Conservation (phyloP, 2,797 vertebrate genomes). For the Acanthurus leucopareius region DNA sequence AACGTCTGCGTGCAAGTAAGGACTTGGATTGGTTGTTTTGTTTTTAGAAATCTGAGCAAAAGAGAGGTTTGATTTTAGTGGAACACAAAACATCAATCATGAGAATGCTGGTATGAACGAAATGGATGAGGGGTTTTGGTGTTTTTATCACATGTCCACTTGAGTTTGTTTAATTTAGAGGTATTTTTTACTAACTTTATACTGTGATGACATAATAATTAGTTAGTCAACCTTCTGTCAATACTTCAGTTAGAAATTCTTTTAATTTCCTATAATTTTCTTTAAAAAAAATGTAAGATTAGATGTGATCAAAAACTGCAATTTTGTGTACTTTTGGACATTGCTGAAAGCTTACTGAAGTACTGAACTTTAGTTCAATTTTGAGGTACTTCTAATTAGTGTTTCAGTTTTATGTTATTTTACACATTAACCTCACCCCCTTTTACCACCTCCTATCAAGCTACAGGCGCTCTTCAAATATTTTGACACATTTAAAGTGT, state of each 20-base stretch:
- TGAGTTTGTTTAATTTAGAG: not conserved
- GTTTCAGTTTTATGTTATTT: not conserved
- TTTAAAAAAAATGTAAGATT: not conserved
- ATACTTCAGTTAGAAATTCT: not conserved
- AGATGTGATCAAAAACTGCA: too few species aligned
- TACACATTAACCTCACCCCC: not conserved
- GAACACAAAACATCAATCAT: constrained; percentile 22
- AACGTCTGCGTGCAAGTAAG: constrained; percentile 80
- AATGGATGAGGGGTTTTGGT: not conserved
- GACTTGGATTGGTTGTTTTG: constrained; percentile 74
- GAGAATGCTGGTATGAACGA: not conserved
- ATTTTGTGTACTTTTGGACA: too few species aligned
- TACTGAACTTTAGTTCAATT: not conserved
- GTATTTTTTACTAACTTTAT: not conserved
- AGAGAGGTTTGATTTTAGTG: constrained; percentile 80
- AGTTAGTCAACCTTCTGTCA: not conserved
- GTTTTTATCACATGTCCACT: not conserved
- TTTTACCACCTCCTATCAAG: too few species aligned
- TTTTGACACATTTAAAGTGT: too few species aligned
- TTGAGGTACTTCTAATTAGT: not conserved
- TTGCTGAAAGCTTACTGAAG: not conserved
- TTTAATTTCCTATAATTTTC: not conserved
- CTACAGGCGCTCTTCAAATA: too few species aligned
- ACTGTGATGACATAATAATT: too few species aligned
- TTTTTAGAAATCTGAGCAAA: constrained; percentile 82